Conservation (phyloP, 2,113 vertebrate genomes). For the Etheostoma cragini region DNA sequence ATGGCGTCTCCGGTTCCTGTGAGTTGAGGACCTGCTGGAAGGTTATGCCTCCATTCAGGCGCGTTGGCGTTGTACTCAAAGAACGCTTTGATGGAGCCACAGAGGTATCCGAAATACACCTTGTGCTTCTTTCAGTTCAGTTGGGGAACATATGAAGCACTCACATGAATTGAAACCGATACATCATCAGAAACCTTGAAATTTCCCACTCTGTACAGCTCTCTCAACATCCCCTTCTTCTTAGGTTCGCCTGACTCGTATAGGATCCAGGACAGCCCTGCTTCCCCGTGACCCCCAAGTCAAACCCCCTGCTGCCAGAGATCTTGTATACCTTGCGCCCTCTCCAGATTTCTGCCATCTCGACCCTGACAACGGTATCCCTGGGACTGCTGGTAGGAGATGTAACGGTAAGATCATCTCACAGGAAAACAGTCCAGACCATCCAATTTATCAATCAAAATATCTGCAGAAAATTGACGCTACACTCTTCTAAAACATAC, state of each 20-base stretch:
- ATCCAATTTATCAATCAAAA: background rate
- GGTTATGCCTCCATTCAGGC: slow-evolving; percentile 83
- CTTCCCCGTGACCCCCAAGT: slow-evolving; percentile 84
- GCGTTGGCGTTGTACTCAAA: slow-evolving; percentile 81
- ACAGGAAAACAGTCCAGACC: background rate
- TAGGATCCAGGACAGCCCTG: slow-evolving; percentile 82
- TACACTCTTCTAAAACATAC: background rate
- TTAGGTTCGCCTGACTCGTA: slow-evolving; percentile 83
- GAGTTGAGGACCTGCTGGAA: slow-evolving; percentile 86
- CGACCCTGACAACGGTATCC: slow-evolving; percentile 76
- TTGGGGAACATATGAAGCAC: background rate
- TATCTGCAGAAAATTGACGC: slow-evolving; percentile 2
- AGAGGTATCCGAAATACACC: slow-evolving; percentile 69
- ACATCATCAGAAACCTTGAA: background rate
- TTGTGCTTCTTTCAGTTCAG: slow-evolving; percentile 22
- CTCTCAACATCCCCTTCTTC: slow-evolving; percentile 19
- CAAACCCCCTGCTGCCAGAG: slow-evolving; percentile 82
- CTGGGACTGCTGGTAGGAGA: slow-evolving; percentile 79
- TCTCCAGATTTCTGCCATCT: slow-evolving; percentile 84
- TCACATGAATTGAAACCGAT: background rate
- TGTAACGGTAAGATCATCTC: slow-evolving; percentile 77
- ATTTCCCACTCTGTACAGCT: background rate
- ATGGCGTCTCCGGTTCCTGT: slow-evolving; percentile 83
- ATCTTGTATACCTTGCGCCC: slow-evolving; percentile 81
- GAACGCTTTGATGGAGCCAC: slow-evolving; percentile 84